phyloP scores from a whole-genome alignment of 2,113 vertebrate species.

The Pao palembangensis region DNA sequence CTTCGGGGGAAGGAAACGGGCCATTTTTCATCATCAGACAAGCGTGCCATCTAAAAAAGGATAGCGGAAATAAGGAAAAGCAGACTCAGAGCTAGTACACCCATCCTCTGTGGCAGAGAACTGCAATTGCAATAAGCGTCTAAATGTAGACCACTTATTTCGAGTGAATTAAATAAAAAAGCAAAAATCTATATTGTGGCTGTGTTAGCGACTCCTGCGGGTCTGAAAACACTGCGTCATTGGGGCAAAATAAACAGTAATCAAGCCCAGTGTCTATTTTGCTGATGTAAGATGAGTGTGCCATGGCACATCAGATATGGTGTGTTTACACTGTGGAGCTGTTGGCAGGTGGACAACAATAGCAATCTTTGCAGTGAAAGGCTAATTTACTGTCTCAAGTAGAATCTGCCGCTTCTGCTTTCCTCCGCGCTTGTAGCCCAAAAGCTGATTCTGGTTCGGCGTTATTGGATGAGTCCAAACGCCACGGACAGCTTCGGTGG shows the following conservation, averaged over 20 bases:
- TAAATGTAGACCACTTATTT: too few relatives aligned
- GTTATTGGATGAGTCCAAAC: conserved; percentile 23
- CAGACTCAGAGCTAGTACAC: neutral
- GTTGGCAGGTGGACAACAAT: neutral
- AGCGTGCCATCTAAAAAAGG: conserved; percentile 14
- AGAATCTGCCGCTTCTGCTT: too few relatives aligned
- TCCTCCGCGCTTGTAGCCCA: neutral
- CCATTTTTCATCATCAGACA: conserved; percentile 17
- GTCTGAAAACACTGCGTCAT: too few relatives aligned
- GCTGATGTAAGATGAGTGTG: neutral
- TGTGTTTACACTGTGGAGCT: neutral
- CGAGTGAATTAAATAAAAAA: too few relatives aligned
- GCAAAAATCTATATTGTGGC: too few relatives aligned
- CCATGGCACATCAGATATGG: conserved; percentile 13
- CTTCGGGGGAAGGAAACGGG: conserved; percentile 18
- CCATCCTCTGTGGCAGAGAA: too few relatives aligned
- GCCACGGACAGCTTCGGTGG: conserved; percentile 29
- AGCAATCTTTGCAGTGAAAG: neutral
- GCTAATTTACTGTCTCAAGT: too few relatives aligned
- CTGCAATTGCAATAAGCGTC: too few relatives aligned
- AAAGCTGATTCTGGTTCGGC: too few relatives aligned
- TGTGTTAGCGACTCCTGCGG: too few relatives aligned
- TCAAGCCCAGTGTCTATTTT: neutral
- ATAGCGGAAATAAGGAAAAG: neutral
- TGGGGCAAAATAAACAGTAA: neutral